Conservation (phyloP, 2,888 invertebrate genomes). For the Melanostoma mellinum region DNA sequence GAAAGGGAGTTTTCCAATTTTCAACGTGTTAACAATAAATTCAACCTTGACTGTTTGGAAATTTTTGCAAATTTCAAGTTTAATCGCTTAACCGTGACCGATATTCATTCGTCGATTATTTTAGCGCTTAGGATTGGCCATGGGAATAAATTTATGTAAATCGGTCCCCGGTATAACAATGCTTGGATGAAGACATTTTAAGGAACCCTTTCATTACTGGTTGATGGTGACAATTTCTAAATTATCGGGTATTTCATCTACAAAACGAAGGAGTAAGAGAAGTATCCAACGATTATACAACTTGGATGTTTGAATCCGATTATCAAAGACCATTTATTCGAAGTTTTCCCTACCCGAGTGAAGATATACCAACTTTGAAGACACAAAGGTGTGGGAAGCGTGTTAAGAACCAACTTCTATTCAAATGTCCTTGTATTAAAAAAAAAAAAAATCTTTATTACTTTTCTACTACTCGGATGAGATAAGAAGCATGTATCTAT, state of each 20-base stretch:
- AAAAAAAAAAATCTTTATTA: too few relatives aligned
- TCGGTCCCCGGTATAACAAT: neutral
- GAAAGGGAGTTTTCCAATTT: constrained; percentile 11
- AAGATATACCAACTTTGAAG: too few relatives aligned
- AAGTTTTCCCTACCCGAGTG: too few relatives aligned
- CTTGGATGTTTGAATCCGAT: neutral
- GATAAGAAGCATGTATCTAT: too few relatives aligned
- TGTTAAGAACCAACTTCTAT: too few relatives aligned
- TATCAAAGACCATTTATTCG: too few relatives aligned
- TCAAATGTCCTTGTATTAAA: too few relatives aligned
- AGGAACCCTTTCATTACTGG: constrained; percentile 11
- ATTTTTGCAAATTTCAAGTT: constrained; percentile 64
- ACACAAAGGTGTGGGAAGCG: too few relatives aligned
- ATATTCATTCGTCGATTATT: constrained; percentile 54
- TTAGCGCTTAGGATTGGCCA: constrained; percentile 32
- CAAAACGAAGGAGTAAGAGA: neutral
- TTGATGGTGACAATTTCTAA: constrained; percentile 13
- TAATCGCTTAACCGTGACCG: constrained; percentile 65
- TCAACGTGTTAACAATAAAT: constrained; percentile 27
- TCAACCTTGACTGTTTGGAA: constrained; percentile 55
- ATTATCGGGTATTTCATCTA: neutral
- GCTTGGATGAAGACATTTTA: constrained; percentile 27
- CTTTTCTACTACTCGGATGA: too few relatives aligned
- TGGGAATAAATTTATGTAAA: constrained; percentile 61
- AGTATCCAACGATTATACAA: neutral